phyloP scores from a whole-genome alignment of 2,113 vertebrate genomes.

The Dipodomys merriami region DNA sequence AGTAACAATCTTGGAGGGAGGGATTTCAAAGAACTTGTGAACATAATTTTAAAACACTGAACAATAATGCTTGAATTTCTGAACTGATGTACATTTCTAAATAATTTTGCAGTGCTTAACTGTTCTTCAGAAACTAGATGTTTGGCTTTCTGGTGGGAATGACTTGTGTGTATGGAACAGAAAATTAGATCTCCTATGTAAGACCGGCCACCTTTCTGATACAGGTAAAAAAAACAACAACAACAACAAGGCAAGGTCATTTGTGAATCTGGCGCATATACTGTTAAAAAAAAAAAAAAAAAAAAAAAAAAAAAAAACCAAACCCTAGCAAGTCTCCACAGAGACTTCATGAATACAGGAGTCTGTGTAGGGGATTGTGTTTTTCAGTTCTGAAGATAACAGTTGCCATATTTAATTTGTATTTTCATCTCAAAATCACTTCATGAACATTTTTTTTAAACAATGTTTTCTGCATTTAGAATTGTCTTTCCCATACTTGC shows the following conservation, averaged over 20 bases:
- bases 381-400: conserved; percentile 10
- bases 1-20: background rate
- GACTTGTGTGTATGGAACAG: conserved; percentile 95
- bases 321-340: conserved; percentile 21
- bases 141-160: conserved; percentile 94
- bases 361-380: background rate
- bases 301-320: too few relatives aligned
- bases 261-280: background rate
- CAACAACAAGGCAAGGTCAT: conserved; percentile 47
- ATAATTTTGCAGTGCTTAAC: conserved; percentile 91
- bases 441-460: background rate
- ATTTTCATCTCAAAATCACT: conserved; percentile 38
- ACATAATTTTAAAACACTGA: background rate
- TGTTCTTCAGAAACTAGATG: conserved; percentile 90
- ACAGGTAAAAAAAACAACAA: conserved; percentile 87
- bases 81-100: conserved; percentile 31
- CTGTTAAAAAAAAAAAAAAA: conserved; percentile 28
- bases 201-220: conserved; percentile 91
- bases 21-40: background rate
- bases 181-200: conserved; percentile 93
- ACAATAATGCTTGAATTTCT: conserved; percentile 18
- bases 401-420: background rate
- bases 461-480: background rate
- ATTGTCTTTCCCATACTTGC: background rate
- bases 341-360: background rate